These are phyloP conservation scores for Pygmarrhopalites habei DNA, from an alignment of 1,140 invertebrate species.

Conservation along the genomic window DNA sequence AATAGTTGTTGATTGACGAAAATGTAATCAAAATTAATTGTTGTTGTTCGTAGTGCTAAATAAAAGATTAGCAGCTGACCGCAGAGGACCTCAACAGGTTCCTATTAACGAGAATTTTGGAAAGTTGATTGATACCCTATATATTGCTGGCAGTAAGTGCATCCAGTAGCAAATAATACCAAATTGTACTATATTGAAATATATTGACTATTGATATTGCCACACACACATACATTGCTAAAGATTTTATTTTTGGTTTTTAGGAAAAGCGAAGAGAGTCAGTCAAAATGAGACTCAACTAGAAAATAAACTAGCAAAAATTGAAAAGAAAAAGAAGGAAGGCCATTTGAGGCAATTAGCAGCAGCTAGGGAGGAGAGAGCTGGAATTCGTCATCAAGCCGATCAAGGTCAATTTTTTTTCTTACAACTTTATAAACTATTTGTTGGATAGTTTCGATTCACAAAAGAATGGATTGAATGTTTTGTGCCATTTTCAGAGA, in stretches of 20 bases:
- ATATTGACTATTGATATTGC: too few relatives aligned
- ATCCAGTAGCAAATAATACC: too few relatives aligned
- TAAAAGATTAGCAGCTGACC: constrained; percentile 96
- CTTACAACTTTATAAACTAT: too few relatives aligned
- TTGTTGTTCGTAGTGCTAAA: too few relatives aligned
- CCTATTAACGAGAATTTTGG: constrained; percentile 99
- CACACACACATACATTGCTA: too few relatives aligned
- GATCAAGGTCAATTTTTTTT: constrained; percentile 36
- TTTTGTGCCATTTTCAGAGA: too few relatives aligned
- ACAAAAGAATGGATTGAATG: too few relatives aligned
- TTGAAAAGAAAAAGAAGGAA: constrained; percentile 98
- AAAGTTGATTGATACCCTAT: constrained; percentile 92
- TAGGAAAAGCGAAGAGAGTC: constrained; percentile 90
- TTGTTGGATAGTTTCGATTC: too few relatives aligned
- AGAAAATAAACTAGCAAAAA: constrained; percentile 92
- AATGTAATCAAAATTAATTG: too few relatives aligned
- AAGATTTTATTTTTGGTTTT: too few relatives aligned
- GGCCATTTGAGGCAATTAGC: constrained; percentile 86
- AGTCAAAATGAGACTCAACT: constrained; percentile 90
- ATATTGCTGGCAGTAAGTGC: constrained; percentile 97
- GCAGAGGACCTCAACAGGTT: constrained; percentile 88
- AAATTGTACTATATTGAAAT: too few relatives aligned
- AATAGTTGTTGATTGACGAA: too few relatives aligned
- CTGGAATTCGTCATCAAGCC: constrained; percentile 60
- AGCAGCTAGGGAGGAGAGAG: constrained; percentile 89